Evolutionary conservation across 2,797 vertebrate species (phyloP).

Genomic region (Mus caroli): DNA sequence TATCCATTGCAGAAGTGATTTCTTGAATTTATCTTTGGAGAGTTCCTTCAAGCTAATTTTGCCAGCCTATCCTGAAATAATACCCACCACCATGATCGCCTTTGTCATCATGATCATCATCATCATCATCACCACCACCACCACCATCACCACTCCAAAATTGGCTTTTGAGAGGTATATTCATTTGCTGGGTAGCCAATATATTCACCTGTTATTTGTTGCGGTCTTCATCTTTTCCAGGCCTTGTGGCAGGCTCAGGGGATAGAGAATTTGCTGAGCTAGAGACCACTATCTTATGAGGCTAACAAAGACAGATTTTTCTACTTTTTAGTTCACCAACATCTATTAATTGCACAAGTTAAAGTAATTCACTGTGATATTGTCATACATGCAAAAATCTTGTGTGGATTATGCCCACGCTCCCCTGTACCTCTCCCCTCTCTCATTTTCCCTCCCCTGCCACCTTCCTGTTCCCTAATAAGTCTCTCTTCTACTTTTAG

Average conservation of each 20-base stretch:
- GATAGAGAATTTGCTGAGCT: no score
- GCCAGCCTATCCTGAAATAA: not conserved
- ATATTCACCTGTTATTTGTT: not conserved
- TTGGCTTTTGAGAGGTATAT: not conserved
- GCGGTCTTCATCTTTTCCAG: not conserved
- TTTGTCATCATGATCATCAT: no score
- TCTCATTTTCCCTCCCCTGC: not conserved
- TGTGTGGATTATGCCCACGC: not conserved
- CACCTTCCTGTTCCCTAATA: not conserved
- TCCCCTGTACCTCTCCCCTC: not conserved
- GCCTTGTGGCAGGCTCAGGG: not conserved
- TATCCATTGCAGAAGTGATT: not conserved
- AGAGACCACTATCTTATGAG: not conserved
- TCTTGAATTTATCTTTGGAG: constrained; percentile 32
- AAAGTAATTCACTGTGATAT: not conserved
- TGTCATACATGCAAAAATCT: not conserved
- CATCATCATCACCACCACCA: rapidly evolving
- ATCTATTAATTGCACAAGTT: not conserved
- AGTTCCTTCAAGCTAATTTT: constrained; percentile 19
- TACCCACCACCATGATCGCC: no score
- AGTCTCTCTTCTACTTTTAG: not conserved
- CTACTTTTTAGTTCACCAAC: not conserved
- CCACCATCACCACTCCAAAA: not conserved
- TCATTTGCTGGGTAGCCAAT: not conserved
- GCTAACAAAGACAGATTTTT: not conserved